A percentile compares a stretch with the other conserved stretches of the same genome.
These are phyloP conservation scores for Archegozetes longisetosus DNA, from an alignment of 1,140 invertebrate genomes.

Conservation along the genomic window DNA sequence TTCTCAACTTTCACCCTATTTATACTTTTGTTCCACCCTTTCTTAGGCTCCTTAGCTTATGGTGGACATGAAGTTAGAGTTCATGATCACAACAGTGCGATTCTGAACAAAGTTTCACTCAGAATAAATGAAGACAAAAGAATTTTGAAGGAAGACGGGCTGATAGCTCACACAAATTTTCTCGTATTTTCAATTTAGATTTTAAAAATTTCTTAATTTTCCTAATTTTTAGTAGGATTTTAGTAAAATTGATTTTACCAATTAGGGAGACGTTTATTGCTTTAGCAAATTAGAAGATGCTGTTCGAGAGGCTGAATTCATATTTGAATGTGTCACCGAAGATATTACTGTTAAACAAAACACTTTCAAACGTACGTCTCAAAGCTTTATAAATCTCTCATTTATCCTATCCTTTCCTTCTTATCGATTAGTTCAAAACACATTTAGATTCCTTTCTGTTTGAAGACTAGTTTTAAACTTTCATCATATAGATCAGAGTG, in stretches of 20 bases:
- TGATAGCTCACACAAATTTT: conserved; percentile 30
- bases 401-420: too few species aligned
- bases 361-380: conserved; percentile 30
- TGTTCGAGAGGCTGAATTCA: conserved; percentile 32
- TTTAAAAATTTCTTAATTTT: not conserved
- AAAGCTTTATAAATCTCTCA: too few species aligned
- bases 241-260: not conserved
- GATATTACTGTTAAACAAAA: conserved; percentile 32
- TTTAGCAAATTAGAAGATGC: conserved; percentile 33
- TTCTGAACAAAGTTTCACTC: conserved; percentile 28
- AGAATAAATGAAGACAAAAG: conserved; percentile 31
- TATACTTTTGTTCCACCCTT: too few species aligned
- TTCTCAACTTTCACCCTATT: too few species aligned
- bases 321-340: conserved; percentile 34
- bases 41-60: conserved; percentile 32
- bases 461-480: too few species aligned
- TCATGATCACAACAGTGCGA: conserved; percentile 28
- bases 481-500: too few species aligned
- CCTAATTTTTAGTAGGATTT: not conserved
- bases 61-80: conserved; percentile 35
- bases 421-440: too few species aligned
- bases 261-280: conserved; percentile 34
- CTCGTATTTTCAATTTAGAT: conserved; percentile 24
- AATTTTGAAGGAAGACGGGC: conserved; percentile 29
- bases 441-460: too few species aligned